A percentile compares a stretch with the other conserved stretches of the same genome.
phyloP scores from a whole-genome alignment of 2,888 invertebrate genomes.

The Ormyrus thymus region DNA sequence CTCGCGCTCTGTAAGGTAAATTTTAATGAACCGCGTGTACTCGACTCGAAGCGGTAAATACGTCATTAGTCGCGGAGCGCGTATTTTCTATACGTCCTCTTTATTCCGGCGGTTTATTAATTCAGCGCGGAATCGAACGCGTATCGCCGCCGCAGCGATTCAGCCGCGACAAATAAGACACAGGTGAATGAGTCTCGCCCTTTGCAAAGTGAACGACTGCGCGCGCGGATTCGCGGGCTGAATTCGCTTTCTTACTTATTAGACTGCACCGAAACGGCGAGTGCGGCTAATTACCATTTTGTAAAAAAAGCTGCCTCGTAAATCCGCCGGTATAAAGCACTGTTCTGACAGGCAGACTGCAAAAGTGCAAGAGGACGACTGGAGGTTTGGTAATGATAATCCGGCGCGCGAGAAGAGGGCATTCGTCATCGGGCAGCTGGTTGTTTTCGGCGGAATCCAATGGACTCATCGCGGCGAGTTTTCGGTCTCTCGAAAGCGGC shows the following conservation, averaged over 20 bases:
- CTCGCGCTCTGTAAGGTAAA: constrained; percentile 69
- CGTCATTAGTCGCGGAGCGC: constrained; percentile 69
- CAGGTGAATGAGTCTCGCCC: no score
- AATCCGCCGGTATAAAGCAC: no score
- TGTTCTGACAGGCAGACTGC: constrained; percentile 12
- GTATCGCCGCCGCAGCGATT: constrained; percentile 63
- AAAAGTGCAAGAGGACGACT: constrained; percentile 31
- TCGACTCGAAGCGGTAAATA: constrained; percentile 67
- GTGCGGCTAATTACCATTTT: neutral
- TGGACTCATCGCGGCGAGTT: constrained; percentile 61
- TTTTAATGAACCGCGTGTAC: constrained; percentile 72
- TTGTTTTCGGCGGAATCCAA: constrained; percentile 57
- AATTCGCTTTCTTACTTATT: neutral
- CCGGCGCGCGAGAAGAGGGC: constrained; percentile 57
- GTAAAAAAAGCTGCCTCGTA: neutral
- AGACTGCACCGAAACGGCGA: no score
- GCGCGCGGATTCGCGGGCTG: neutral
- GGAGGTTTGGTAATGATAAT: constrained; percentile 26
- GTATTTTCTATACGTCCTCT: constrained; percentile 49
- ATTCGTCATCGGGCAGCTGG: constrained; percentile 58
- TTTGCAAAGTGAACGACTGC: constrained; percentile 10
- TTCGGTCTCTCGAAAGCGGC: constrained; percentile 59
- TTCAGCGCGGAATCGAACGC: constrained; percentile 70
- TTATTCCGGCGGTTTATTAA: constrained; percentile 70
- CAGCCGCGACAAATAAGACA: neutral